phyloP scores from a whole-genome alignment of 1,140 invertebrate species.

The Argopecten irradians region DNA sequence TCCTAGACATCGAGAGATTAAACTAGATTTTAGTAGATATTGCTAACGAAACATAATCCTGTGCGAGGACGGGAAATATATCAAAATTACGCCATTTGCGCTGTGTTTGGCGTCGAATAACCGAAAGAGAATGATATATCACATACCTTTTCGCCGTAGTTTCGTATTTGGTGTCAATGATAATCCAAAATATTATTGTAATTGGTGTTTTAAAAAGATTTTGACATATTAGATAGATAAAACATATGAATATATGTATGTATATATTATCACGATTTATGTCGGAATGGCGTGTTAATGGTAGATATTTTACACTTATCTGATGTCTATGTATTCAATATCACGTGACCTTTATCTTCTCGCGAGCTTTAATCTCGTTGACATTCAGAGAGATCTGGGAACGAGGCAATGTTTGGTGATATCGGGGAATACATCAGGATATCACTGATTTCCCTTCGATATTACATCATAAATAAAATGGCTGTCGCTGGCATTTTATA shows the following conservation, averaged over 20 bases:
- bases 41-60: no score
- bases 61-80: no score
- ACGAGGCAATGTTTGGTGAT: not conserved
- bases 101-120: not conserved
- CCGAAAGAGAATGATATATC: not conserved
- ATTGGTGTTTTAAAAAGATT: not conserved
- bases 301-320: not conserved
- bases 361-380: not conserved
- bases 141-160: not conserved
- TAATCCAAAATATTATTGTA: not conserved
- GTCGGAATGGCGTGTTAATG: not conserved
- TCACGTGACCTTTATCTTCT: not conserved
- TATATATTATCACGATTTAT: slow-evolving; percentile 19
- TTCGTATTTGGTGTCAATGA: not conserved
- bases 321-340: not conserved
- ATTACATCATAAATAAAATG: not conserved
- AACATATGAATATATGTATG: not conserved
- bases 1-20: no score
- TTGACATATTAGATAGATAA: slow-evolving; percentile 18
- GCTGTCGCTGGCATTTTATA: not conserved
- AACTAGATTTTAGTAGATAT: no score
- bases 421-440: not conserved
- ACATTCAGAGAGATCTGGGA: not conserved
- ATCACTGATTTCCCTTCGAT: not conserved
- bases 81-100: no score